Base-by-base conservation (phyloP, 1,140 invertebrate species). In the Drosophila nasuta region DNA sequence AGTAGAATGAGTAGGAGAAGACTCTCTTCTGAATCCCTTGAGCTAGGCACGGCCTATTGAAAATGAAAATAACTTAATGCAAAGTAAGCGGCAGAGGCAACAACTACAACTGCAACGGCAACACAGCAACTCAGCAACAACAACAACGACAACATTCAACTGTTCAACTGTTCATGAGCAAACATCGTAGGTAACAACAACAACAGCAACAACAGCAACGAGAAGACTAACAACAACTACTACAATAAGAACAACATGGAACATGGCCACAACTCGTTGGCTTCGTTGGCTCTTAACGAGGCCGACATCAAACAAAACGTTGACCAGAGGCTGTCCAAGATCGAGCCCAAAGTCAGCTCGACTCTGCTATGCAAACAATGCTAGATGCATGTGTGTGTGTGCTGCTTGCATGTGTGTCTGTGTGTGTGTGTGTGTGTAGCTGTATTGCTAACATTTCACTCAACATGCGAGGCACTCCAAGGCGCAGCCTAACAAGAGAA, bases 31-130 rank as follows among this genome's bases (percentile, higher is more conserved):
- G 66, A 41, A 60, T 46, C 28, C 63, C 46, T 51, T 35, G 54
- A 43, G 70, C 71, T 81, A 81, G 82, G 67, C 80, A 88, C 75
- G 85, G 83, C 83, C 83, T 88, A 88, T 88, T 88, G 83, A 88
- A 88, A 88, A 88, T 83, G 85, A 88, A 88, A 88, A 88, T 88
- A 88, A 88, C 85, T 88, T 88, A 88, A 88, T 88, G 85, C 85
- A 89, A 88, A 89, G 82, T 81, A 86, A 86, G 82, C 82, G 70
- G 82, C 82, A 64, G 63, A 65, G 59, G 78, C 66, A 68, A 17
- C 71, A 54, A 45, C 59, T 30, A 41, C 68, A 65, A 65, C 52
- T 49, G 5, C 46, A 41, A 65, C 52, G 41, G 5, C 46, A 41
- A 33, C 20, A 60, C 59, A 63, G 33, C 58, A 54, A 35, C 59